These are phyloP conservation scores for Cephalopholis sonnerati DNA, from an alignment of 2,113 vertebrate genomes.

Conservation along the genomic window DNA sequence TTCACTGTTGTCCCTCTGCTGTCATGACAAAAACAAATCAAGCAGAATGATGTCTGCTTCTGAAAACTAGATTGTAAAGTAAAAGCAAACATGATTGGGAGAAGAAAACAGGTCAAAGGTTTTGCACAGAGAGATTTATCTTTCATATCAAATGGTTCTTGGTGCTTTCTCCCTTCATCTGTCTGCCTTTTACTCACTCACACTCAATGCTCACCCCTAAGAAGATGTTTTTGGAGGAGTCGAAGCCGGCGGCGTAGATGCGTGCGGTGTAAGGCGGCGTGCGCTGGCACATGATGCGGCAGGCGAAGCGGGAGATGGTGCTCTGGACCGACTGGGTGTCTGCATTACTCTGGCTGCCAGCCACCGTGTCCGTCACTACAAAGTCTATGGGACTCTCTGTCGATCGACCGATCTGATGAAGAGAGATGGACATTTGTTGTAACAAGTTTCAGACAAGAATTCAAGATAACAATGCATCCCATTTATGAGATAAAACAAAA, in stretches of 20 bases:
- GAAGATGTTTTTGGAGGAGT: slow-evolving; percentile 99
- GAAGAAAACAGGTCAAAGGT: neutral
- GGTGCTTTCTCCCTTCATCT: slow-evolving; percentile 1
- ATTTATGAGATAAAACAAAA: neutral
- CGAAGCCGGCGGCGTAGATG: slow-evolving; percentile 98
- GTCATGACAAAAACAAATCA: neutral
- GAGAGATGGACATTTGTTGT: slow-evolving; percentile 4
- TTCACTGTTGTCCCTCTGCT: slow-evolving; percentile 2
- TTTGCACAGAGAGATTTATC: neutral
- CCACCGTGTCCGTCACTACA: slow-evolving; percentile 97
- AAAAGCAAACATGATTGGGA: neutral
- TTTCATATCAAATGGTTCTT: neutral
- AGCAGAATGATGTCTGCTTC: neutral
- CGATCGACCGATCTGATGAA: slow-evolving; percentile 94
- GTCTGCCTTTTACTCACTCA: slow-evolving; percentile 4
- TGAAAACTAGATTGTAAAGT: neutral
- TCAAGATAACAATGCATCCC: neutral
- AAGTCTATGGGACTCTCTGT: slow-evolving; percentile 99
- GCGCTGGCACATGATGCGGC: slow-evolving; percentile 97
- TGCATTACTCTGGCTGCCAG: slow-evolving; percentile 94
- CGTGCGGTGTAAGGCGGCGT: slow-evolving; percentile 95
- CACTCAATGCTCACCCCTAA: slow-evolving; percentile 89
- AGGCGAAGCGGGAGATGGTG: slow-evolving; percentile 98
- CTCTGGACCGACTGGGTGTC: slow-evolving; percentile 98
- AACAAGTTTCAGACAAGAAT: neutral